Percentiles rank a stretch among this genome's conserved stretches.
Evolutionary conservation across 2,113 vertebrate genomes (phyloP).

Genomic region (Ctenodactylus gundi): DNA sequence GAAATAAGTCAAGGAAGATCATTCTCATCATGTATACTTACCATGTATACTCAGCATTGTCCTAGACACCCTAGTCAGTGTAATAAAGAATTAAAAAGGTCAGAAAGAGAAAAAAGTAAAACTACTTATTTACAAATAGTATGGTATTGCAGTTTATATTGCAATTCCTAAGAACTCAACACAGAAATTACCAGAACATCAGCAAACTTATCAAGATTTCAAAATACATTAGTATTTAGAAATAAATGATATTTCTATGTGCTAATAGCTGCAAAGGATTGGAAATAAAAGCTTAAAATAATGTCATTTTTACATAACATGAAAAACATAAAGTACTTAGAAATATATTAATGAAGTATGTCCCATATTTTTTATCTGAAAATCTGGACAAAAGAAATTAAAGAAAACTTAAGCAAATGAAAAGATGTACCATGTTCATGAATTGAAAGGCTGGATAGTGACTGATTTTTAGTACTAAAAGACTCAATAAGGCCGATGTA

Average conservation of each 20-base stretch:
- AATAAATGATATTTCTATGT: neutral
- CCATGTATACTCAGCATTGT: neutral
- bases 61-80: neutral
- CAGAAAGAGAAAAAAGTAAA: neutral
- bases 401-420: neutral
- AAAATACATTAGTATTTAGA: neutral
- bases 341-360: neutral
- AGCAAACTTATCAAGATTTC: slow-evolving; percentile 2
- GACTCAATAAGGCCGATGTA: neutral
- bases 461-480: neutral
- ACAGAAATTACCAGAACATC: neutral
- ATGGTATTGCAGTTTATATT: neutral
- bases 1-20: neutral
- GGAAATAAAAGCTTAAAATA: neutral
- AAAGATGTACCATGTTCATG: neutral
- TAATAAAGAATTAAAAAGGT: neutral
- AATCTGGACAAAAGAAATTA: neutral
- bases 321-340: slow-evolving; percentile 5
- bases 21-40: neutral
- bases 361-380: neutral
- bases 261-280: neutral
- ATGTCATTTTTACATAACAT: neutral
- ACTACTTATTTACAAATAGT: neutral
- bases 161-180: neutral
- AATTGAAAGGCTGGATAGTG: neutral